Evolutionary conservation across 2,888 invertebrate genomes (phyloP).

Genomic region (Lordiphosa andalusiaca): DNA sequence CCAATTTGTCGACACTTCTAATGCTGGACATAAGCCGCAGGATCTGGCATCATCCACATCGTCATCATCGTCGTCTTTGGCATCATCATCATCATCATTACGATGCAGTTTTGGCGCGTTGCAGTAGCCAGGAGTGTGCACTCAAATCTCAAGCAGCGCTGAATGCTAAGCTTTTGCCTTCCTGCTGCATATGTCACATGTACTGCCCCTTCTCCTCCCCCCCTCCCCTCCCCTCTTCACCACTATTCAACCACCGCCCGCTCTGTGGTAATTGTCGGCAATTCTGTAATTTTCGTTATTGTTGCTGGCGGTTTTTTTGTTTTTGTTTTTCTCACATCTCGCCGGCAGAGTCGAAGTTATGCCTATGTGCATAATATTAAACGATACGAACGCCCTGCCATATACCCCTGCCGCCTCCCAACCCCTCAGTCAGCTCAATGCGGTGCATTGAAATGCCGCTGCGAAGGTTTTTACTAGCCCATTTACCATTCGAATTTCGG

Average conservation of each 20-base stretch:
- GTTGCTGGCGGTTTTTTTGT: conserved; percentile 48
- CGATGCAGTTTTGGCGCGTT: conserved; percentile 29
- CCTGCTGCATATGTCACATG: conserved; percentile 32
- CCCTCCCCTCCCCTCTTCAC: neutral
- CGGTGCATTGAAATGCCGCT: too few relatives aligned
- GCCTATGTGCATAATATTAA: conserved; percentile 21
- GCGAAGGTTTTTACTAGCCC: conserved; percentile 6
- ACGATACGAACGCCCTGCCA: neutral
- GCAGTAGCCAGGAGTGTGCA: conserved; percentile 38
- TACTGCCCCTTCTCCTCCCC: too few relatives aligned
- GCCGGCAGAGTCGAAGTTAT: conserved; percentile 32
- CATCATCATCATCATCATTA: conserved; percentile 25
- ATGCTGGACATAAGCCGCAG: conserved; percentile 57
- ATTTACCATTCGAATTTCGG: conserved; percentile 9
- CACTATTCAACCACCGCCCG: too few relatives aligned
- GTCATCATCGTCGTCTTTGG: conserved; percentile 11
- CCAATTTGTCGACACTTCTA: conserved; percentile 74
- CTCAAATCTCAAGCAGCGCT: conserved; percentile 35
- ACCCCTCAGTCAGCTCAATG: too few relatives aligned
- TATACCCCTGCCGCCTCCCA: neutral
- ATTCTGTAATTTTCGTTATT: conserved; percentile 65
- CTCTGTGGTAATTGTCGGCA: conserved; percentile 59
- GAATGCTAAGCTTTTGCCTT: conserved; percentile 9
- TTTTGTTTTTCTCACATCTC: conserved; percentile 58
- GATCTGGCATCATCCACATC: conserved; percentile 31